Evolutionary conservation across 2,888 invertebrate genomes (phyloP), one percentile per base, ranked within the genome.

Genomic region (Cenopis cana): DNA sequence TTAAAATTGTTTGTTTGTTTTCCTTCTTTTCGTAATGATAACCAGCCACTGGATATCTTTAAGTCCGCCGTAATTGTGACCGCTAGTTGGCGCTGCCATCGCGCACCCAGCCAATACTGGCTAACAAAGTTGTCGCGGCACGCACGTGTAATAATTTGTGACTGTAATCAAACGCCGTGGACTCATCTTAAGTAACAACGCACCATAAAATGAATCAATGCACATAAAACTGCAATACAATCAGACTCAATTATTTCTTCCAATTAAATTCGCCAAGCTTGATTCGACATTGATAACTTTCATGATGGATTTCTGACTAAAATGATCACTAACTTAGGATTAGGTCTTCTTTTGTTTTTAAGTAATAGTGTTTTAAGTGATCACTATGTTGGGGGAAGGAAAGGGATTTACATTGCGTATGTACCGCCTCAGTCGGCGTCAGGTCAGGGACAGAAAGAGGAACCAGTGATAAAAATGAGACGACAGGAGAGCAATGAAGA

Each of bases 401-500:
- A 54, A 11, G 50, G 49, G 2, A 20, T 38, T 0, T 64, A 54
- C 20, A 14, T 54, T n/a, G 38, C 52, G n/a, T 64, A 38, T 6
- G n/a, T 54, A 24, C 38, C 36, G 8, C 62, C 60, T 17, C 29
- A 14, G 10, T 36, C 33, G 5, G 6, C 46, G 24, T 20, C 29
- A 14, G 36, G 36, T 4, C 33, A 46, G 17, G 33, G 20, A 8
- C 20, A n/a, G 12, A 41, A 49, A n/a, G 59, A 10, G 20, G 60
- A 33, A 10, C 24, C 17, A 33, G 52, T 54, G 5, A 33, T 54
- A 29, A 62, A 54, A 65, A 76, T 17, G 46, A 71, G 55, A 6
- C 61, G 57, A 0, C 50, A 62, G 0, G 77, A 81, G 4, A 76
- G 78, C 20, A 79, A 80, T 12, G 82, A 86, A 61, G 83, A 82